Conservation (phyloP, 2,888 invertebrate genomes). For the Hemistola chrysoprasaria region DNA sequence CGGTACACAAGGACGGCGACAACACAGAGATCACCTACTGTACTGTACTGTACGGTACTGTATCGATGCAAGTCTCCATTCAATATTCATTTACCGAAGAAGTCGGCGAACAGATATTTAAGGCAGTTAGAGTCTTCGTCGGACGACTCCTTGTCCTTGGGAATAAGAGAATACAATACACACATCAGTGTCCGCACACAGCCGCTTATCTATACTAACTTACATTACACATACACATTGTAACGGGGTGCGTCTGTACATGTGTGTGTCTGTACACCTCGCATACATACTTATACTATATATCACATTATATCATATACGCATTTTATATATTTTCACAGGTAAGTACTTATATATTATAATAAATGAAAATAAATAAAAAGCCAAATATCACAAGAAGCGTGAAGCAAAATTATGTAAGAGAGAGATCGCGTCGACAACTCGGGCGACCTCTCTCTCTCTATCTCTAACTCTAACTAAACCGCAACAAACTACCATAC, state of each 20-base stretch:
- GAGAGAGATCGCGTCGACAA: slow-evolving; percentile 30
- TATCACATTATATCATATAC: slow-evolving; percentile 23
- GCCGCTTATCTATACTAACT: slow-evolving; percentile 19
- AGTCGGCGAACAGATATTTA: slow-evolving; percentile 86
- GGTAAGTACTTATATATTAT: slow-evolving; percentile 32
- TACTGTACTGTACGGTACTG: slow-evolving; percentile 1
- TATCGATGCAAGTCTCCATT: slow-evolving; percentile 46
- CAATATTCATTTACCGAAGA: slow-evolving; percentile 81
- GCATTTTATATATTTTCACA: slow-evolving; percentile 32
- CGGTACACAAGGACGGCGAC: slow-evolving; percentile 59
- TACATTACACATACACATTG: slow-evolving; percentile 29
- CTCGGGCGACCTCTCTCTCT: slow-evolving; percentile 27
- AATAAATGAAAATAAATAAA: slow-evolving; percentile 63
- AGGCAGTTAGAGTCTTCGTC: slow-evolving; percentile 86
- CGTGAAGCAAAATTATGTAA: slow-evolving; percentile 55
- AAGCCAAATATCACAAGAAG: slow-evolving; percentile 79
- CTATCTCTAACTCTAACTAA: slow-evolving; percentile 20
- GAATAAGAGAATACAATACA: slow-evolving; percentile 64
- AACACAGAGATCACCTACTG: slow-evolving; percentile 70
- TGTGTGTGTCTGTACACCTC: slow-evolving; percentile 33
- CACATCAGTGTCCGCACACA: slow-evolving; percentile 47
- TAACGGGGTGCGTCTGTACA: slow-evolving; percentile 47
- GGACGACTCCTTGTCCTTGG: slow-evolving; percentile 73
- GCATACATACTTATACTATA: slow-evolving; percentile 19
- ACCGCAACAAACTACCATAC: slow-evolving; percentile 19